Percentiles rank a stretch among this genome's conserved stretches.
These are phyloP conservation scores for Drosophila pruinosa DNA, from an alignment of 1,140 invertebrate genomes.

Conservation along the genomic window DNA sequence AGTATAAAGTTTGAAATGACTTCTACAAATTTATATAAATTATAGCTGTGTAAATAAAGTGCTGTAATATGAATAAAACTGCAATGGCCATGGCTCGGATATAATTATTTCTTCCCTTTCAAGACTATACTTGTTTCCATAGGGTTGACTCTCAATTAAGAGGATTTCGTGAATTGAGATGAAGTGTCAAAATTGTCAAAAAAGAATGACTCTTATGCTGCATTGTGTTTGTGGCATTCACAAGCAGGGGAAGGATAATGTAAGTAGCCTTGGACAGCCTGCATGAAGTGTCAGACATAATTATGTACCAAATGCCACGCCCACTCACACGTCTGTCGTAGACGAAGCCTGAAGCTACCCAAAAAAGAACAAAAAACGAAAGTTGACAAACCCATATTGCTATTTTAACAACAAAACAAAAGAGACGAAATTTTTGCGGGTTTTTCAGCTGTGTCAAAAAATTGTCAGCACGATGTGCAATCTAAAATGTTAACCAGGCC, in stretches of 20 bases:
- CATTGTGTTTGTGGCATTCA: slow-evolving; percentile 16
- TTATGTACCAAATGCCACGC: slow-evolving; percentile 65
- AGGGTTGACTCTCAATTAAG: not conserved
- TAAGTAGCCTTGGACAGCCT: slow-evolving; percentile 54
- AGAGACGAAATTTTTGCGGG: slow-evolving; percentile 54
- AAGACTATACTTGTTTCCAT: not conserved
- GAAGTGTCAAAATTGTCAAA: slow-evolving; percentile 55
- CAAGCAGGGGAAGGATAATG: not conserved
- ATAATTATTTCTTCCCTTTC: not conserved
- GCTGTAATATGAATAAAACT: too few species aligned
- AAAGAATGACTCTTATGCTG: slow-evolving; percentile 16
- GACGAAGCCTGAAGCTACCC: not conserved
- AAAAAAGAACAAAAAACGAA: slow-evolving; percentile 26
- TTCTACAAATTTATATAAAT: too few species aligned
- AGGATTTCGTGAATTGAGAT: slow-evolving; percentile 34
- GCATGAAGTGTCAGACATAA: slow-evolving; percentile 63
- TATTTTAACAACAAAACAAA: slow-evolving; percentile 46
- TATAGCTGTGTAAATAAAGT: too few species aligned
- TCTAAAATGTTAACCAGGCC: slow-evolving; percentile 53
- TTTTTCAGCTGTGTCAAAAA: slow-evolving; percentile 79
- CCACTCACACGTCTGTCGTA: slow-evolving; percentile 17
- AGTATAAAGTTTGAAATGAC: not conserved
- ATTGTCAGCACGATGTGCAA: slow-evolving; percentile 68
- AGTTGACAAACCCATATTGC: slow-evolving; percentile 64
- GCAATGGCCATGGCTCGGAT: too few species aligned